Evolutionary conservation across 2,797 vertebrate species (phyloP).

Genomic region (Molossus molossus): DNA sequence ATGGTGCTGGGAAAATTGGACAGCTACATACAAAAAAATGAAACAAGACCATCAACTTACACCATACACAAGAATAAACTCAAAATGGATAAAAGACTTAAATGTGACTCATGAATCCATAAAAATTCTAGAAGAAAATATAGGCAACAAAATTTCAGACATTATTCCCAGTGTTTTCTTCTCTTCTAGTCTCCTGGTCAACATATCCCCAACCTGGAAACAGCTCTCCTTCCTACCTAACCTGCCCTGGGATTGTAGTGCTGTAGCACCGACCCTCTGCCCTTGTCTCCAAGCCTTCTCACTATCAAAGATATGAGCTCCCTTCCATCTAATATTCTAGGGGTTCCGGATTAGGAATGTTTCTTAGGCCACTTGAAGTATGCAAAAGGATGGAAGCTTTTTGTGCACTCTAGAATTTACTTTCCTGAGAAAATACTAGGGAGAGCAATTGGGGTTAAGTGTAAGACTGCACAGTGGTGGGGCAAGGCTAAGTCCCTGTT

Average conservation of each 20-base stretch:
- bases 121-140: too few relatives aligned
- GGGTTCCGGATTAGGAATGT: not conserved
- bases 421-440: not conserved
- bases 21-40: too few relatives aligned
- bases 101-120: too few relatives aligned
- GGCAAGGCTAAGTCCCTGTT: not conserved
- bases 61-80: too few relatives aligned
- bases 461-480: not conserved
- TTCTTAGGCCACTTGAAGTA: not conserved
- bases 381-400: slow-evolving; percentile 11
- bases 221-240: not conserved
- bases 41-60: too few relatives aligned
- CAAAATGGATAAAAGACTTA: too few relatives aligned
- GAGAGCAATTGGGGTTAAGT: not conserved
- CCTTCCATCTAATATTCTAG: not conserved
- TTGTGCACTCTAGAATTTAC: not conserved
- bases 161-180: not conserved
- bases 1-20: too few relatives aligned
- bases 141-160: too few relatives aligned
- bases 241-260: not conserved
- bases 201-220: not conserved
- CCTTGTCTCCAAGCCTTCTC: not conserved
- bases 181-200: not conserved
- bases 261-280: not conserved
- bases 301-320: not conserved